Evolutionary conservation across 2,797 vertebrate genomes (phyloP), one percentile per base, ranked within the genome.

Genomic region (Sebastes hopkinsi): DNA sequence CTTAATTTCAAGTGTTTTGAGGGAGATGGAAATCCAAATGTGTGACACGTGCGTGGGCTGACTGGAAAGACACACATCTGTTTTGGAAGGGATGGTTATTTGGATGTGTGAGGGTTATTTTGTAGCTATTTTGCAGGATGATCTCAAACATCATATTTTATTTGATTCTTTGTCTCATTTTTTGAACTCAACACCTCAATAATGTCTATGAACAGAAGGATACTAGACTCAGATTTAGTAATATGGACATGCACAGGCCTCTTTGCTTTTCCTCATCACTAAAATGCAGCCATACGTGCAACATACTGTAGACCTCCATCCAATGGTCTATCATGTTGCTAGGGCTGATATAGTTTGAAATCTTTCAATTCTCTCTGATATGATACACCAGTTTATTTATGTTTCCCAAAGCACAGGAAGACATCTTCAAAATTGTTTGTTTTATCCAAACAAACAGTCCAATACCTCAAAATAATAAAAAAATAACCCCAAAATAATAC

Each of bases 1-100:
- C 7, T 34, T 72, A 11, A 79, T 79, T 80, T 81, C 42, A 81
- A 75, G 56, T 73, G 67, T 46, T 77, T 30, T 83, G 22, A 75
- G n/a, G 69, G 69, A 62, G 72, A 72, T 79, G n/a, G 59, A 80
- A 74, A 86, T 80, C 56, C 62, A 42, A 72, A 83, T 60, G 32
- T 66, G 52, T 58, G 27, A 56, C 55, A 52, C 16, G 8, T 22
- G 72, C 16, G 69, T 86, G 72, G 76, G 74, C 55, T 64, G 61
- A 52, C 42, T 55, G 72, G 50, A 67, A 56, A 77, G 56, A 81
- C 54, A 55, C 65, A 82, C 72, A 75, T 78, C 72, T 80, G 74
- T 18, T 34, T 34, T 68, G 9, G 69, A 72, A 30, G 61, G 13
- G 67, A 79, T 80, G 56, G 72, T 69, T 69, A 60, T 70, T 83